Evolutionary conservation across 2,113 vertebrate genomes (phyloP), one percentile per base, ranked within the genome.

Genomic region (Tympanuchus pallidicinctus): DNA sequence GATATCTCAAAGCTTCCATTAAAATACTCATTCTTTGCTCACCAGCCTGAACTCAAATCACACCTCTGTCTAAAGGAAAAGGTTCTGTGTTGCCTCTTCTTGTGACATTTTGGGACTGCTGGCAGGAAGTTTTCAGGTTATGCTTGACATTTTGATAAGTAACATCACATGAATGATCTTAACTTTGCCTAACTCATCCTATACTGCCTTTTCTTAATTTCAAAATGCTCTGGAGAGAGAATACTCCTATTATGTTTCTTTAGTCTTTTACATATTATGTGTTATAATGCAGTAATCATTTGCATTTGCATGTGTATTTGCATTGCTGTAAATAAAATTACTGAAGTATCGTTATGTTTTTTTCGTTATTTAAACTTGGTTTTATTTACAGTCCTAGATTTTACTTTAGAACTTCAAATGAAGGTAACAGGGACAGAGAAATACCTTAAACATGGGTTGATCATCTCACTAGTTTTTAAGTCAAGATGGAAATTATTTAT

Each of bases 111-210:
- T 89, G 36, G 50, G 73, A 95, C 59, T 83, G 73, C 82, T 96
- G 82, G 82, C 73, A 94, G 82, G 67, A 90, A 86, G 36, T 91
- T 92, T 95, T 86, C 89, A 92, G 79, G 86, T 95, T 96, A 82
- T 91, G 71, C 65, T 80, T 97, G 93, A 93, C 91, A 96, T 96
- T 96, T 96, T 93, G 89, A 84, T 78, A 90, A 93, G 81, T 76
- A 83, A 89, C 69, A 78, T 87, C 94, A 89, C 76, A 82, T 63
- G 85, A 92, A 74, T 42, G 54, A 81, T 81, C 82, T 88, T 89
- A 90, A 87, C 42, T 86, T 92, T 88, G 3, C 52, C 34, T 86
- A 61, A 79, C 28, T 79, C 67, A 45, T 40, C 7, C 71, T 74
- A 19, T 32, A 8, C 40, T 81, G 6, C 21, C 82, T 90, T 59